Evolutionary conservation across 1,140 invertebrate species (phyloP).

Genomic region (Drosophila kepulauana): DNA sequence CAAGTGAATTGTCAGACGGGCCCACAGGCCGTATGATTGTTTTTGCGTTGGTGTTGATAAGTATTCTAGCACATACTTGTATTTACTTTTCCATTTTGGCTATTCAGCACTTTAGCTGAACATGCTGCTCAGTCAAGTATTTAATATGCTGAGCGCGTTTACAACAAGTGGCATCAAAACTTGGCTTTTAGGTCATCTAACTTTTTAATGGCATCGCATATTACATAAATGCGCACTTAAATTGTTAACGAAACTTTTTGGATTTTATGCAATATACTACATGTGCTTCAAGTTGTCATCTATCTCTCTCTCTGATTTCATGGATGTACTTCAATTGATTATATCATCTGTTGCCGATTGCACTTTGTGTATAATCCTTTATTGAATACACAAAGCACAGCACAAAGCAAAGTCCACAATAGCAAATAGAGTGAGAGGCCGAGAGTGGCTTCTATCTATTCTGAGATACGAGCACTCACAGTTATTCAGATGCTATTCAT

Average conservation of each 20-base stretch:
- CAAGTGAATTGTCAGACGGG: conserved; percentile 47
- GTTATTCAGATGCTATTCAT: conserved; percentile 6
- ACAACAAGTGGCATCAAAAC: conserved; percentile 12
- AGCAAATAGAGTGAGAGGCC: background rate
- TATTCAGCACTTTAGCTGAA: conserved; percentile 26
- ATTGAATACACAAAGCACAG: background rate
- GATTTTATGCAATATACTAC: background rate
- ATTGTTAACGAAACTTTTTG: conserved; percentile 36
- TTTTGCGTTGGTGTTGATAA: conserved; percentile 25
- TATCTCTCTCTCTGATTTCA: background rate
- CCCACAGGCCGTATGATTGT: conserved; percentile 45
- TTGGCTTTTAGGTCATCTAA: conserved; percentile 38
- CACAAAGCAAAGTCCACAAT: background rate
- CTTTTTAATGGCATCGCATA: conserved; percentile 37
- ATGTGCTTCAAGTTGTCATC: background rate
- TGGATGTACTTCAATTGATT: conserved; percentile 11
- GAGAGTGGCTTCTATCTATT: background rate
- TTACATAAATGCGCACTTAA: conserved; percentile 28
- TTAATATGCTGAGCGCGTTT: conserved; percentile 25
- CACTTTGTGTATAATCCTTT: conserved; percentile 8
- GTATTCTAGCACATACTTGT: conserved; percentile 11
- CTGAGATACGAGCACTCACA: conserved; percentile 1
- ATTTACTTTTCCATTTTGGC: conserved; percentile 17
- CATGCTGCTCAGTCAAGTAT: conserved; percentile 29
- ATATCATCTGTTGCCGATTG: conserved; percentile 3